Conservation (phyloP, 2,888 invertebrate genomes). For the Drosophila maculinotata region DNA sequence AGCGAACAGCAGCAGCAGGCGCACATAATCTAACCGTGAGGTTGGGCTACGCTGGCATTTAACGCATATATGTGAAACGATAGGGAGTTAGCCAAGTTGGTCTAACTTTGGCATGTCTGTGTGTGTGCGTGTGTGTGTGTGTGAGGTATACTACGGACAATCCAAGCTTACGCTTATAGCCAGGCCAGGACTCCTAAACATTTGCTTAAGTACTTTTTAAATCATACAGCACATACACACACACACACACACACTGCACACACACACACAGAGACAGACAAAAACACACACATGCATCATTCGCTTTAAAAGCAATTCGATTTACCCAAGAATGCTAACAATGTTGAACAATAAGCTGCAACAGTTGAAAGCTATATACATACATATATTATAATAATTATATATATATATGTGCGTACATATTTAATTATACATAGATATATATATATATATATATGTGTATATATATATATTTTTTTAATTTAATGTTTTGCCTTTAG, state of each 20-base stretch:
- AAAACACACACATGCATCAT: constrained; percentile 9
- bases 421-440: neutral
- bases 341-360: constrained; percentile 14
- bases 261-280: neutral
- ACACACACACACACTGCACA: neutral
- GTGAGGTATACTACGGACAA: neutral
- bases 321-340: constrained; percentile 4
- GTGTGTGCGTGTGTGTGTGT: neutral
- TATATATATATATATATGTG: neutral
- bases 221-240: neutral
- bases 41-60: constrained; percentile 33
- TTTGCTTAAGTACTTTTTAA: constrained; percentile 8
- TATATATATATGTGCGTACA: neutral
- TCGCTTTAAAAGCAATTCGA: constrained; percentile 30
- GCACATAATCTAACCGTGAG: constrained; percentile 71
- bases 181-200: constrained; percentile 4
- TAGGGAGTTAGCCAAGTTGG: neutral
- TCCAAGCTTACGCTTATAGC: constrained; percentile 1
- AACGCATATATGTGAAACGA: constrained; percentile 12
- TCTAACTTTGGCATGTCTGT: neutral
- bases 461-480: constrained; percentile 27
- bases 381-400: neutral
- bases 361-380: constrained; percentile 8
- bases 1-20: constrained; percentile 70
- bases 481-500: constrained; percentile 48